Base-by-base conservation (phyloP, 2,797 vertebrate genomes). In the Semaprochilodus insignis region DNA sequence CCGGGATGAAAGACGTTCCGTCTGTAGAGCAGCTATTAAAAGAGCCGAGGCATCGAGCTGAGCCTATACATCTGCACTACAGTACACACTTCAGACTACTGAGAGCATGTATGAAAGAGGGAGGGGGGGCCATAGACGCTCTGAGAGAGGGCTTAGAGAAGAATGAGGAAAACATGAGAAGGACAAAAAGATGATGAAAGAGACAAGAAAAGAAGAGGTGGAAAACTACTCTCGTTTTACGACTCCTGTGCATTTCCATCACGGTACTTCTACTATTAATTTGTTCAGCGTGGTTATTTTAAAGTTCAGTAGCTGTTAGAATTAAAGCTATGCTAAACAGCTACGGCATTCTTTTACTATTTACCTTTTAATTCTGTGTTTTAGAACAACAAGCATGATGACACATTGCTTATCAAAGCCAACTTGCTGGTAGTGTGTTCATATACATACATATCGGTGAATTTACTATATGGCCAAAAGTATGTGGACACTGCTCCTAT, bases 1-100 rank as follows among this genome's bases (percentile, higher is more conserved):
- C 80, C 62, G 4, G 78, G 89, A 93, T 95, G 90, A 95, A 95
- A 94, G 90, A 83, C 92, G 94, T 95, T 94, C 94, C 63, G 83
- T 0, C 25, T 89, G 91, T 92, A 86, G 90, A 84, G 92, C 65
- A 86, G 86, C 87, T 85, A 81, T 90, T 84, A 89, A 87, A 65
- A 83, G 79, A 55, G 89, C 82, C 88, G 90, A 90, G 88, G 85
- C 84, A 74, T 88, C 67, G 79, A 85, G 77, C 76, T 81, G 65
- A 63, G 85, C 88, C 89, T 80, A 55, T 69, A 86, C 92, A 94
- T 94, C 92, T 95, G 93, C 85, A 83, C 88, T 73, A 19, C 91
- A 91, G 93, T 93, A 90, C 84, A 87, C 87, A 78, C 80, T 93
- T 92, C 92, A 81, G 70, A 82, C 44, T 69, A 10, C 60, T n/a